A percentile compares a stretch with the other conserved stretches of the same genome.
Conservation (phyloP, 30 jellyfish, hydroid and myxozoan species). For the Aurelia sp. region DNA sequence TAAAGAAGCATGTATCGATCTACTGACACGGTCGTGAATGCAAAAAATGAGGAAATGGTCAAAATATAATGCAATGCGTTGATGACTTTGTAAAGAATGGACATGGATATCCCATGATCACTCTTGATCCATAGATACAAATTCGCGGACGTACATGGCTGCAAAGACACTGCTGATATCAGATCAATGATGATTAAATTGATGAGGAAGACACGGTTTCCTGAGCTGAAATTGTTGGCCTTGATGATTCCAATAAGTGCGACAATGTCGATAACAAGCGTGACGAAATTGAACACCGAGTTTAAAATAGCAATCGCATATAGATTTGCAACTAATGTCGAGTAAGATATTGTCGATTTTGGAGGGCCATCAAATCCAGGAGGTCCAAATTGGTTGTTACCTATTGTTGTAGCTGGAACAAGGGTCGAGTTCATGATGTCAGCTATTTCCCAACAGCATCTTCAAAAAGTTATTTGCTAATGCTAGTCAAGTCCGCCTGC, state of each 20-base stretch:
- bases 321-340: not conserved
- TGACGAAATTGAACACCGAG: slow-evolving; percentile 36
- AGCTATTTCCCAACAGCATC: too few relatives aligned
- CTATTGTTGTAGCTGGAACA: too few relatives aligned
- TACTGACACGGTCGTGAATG: slow-evolving; percentile 56
- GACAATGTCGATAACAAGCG: slow-evolving; percentile 28
- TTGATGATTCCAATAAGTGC: slow-evolving; percentile 48
- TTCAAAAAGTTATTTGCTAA: too few relatives aligned
- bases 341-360: not conserved
- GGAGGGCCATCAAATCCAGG: too few relatives aligned
- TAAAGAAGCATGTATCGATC: slow-evolving; percentile 58
- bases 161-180: slow-evolving; percentile 49
- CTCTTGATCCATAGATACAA: slow-evolving; percentile 40
- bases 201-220: slow-evolving; percentile 59
- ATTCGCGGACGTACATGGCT: slow-evolving; percentile 58
- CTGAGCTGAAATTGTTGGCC: slow-evolving; percentile 55
- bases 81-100: slow-evolving; percentile 21
- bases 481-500: too few relatives aligned
- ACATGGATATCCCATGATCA: not conserved
- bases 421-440: too few relatives aligned
- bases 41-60: slow-evolving; percentile 37
- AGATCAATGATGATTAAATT: slow-evolving; percentile 57
- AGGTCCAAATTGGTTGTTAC: too few relatives aligned
- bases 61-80: slow-evolving; percentile 37
- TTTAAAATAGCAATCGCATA: not conserved